Conservation (phyloP, 2,797 vertebrate species). For the Sebastes dallii region DNA sequence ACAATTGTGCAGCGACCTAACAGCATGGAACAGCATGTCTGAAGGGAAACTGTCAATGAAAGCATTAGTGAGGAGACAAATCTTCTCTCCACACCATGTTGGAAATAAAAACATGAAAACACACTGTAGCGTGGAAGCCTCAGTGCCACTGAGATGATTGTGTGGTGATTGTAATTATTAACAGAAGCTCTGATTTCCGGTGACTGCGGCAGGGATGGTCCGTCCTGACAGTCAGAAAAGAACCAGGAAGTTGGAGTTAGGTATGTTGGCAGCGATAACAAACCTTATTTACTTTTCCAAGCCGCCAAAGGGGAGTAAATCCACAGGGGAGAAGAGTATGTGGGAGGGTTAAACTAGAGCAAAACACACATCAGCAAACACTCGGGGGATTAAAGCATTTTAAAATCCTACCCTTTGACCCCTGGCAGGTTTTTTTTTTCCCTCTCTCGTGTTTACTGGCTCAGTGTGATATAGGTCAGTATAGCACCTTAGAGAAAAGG, state of each 20-base stretch:
- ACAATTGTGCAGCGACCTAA: conserved; percentile 17
- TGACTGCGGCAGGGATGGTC: conserved; percentile 17
- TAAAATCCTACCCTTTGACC: conserved; percentile 71
- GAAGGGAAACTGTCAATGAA: conserved; percentile 19
- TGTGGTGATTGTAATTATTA: conserved; percentile 66
- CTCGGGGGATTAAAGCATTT: conserved; percentile 57
- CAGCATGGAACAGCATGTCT: background rate
- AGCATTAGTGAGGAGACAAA: background rate
- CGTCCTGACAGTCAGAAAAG: conserved; percentile 31
- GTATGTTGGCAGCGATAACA: conserved; percentile 68
- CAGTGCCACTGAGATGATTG: conserved; percentile 3
- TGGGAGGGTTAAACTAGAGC: conserved; percentile 39
- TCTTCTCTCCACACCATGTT: background rate
- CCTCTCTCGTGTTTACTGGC: conserved; percentile 41
- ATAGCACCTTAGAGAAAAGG: conserved; percentile 49
- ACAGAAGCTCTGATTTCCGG: conserved; percentile 35
- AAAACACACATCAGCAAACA: conserved; percentile 63
- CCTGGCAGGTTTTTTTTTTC: conserved; percentile 8
- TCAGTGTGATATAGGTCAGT: conserved; percentile 59
- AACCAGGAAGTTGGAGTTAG: conserved; percentile 68
- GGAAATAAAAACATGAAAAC: conserved; percentile 13
- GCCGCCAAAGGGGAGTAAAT: conserved; percentile 51
- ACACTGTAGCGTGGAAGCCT: background rate
- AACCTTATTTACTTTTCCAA: conserved; percentile 70
- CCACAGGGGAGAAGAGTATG: conserved; percentile 29